Percentiles rank a stretch among this genome's conserved stretches.
These are phyloP conservation scores for Solenodon paradoxus DNA, from an alignment of 2,113 vertebrate species.

Conservation along the genomic window DNA sequence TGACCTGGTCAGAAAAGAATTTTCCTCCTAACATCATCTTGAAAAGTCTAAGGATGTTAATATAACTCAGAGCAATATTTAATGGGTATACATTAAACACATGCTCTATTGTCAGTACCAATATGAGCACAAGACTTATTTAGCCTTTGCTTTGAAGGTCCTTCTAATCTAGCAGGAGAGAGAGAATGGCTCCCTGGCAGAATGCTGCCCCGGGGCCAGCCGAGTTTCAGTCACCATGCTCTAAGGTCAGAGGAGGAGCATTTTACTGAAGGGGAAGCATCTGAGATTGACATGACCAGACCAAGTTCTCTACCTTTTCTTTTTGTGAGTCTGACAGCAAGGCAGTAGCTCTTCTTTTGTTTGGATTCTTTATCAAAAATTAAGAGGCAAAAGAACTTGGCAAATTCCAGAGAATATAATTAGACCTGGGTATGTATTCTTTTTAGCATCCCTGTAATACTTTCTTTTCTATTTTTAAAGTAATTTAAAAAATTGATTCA, in stretches of 20 bases:
- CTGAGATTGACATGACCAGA: background rate
- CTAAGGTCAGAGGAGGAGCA: background rate
- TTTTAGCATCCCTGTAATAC: background rate
- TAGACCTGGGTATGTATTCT: background rate
- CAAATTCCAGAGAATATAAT: background rate
- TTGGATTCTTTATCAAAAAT: background rate
- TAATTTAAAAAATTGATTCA: background rate
- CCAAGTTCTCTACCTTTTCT: background rate
- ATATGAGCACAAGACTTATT: background rate
- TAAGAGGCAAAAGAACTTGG: background rate
- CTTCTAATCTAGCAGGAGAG: background rate
- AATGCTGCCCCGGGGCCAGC: background rate
- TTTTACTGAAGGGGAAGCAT: no score
- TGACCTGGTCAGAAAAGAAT: slow-evolving; percentile 11
- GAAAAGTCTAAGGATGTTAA: slow-evolving; percentile 8
- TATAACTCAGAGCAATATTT: background rate
- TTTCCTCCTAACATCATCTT: background rate
- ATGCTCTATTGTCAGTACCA: background rate
- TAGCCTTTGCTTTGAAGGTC: background rate
- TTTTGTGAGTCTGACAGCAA: background rate
- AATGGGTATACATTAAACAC: background rate
- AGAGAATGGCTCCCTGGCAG: background rate
- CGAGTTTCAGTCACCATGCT: background rate
- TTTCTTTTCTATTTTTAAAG: slow-evolving; percentile 9
- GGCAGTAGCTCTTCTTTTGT: background rate